Percentiles rank a stretch among this genome's conserved stretches.
Evolutionary conservation across 2,888 invertebrate species (phyloP).

Genomic region (Cataglyphis altisquamis): DNA sequence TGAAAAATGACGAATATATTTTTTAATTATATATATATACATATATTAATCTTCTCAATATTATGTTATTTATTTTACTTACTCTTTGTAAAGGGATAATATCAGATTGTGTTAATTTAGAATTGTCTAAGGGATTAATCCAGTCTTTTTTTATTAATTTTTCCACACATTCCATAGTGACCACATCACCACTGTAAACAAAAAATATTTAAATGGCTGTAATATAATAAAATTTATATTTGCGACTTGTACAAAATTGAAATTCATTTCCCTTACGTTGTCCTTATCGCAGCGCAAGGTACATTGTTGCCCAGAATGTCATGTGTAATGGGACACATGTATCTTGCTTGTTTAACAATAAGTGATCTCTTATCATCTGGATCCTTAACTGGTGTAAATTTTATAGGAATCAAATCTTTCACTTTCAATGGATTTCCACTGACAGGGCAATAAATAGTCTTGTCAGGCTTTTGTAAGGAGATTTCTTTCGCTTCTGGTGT

Average conservation of each 20-base stretch:
- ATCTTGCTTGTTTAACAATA: conserved; percentile 96
- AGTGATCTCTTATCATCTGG: conserved; percentile 95
- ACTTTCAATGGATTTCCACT: conserved; percentile 94
- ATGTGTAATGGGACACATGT: conserved; percentile 99
- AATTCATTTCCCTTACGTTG: conserved; percentile 90
- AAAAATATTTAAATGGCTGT: background rate
- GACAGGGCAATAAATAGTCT: conserved; percentile 93
- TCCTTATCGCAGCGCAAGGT: conserved; percentile 96
- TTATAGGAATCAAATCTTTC: conserved; percentile 97
- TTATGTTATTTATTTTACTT: conserved; percentile 76
- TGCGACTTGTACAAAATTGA: background rate
- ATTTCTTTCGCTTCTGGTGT: conserved; percentile 93
- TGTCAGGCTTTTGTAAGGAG: conserved; percentile 92
- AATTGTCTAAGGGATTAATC: conserved; percentile 96
- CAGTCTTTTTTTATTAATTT: conserved; percentile 98
- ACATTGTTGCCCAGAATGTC: conserved; percentile 98
- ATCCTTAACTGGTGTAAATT: conserved; percentile 96
- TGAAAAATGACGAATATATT: conserved; percentile 83
- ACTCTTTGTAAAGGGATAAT: conserved; percentile 96
- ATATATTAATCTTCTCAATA: conserved; percentile 7
- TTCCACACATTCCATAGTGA: conserved; percentile 98
- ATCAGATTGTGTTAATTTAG: conserved; percentile 95
- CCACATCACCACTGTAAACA: conserved; percentile 94
- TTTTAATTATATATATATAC: background rate
- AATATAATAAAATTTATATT: background rate